Evolutionary conservation across 2,888 invertebrate species (phyloP).

Genomic region (Dimorphilus gyrociliatus): DNA sequence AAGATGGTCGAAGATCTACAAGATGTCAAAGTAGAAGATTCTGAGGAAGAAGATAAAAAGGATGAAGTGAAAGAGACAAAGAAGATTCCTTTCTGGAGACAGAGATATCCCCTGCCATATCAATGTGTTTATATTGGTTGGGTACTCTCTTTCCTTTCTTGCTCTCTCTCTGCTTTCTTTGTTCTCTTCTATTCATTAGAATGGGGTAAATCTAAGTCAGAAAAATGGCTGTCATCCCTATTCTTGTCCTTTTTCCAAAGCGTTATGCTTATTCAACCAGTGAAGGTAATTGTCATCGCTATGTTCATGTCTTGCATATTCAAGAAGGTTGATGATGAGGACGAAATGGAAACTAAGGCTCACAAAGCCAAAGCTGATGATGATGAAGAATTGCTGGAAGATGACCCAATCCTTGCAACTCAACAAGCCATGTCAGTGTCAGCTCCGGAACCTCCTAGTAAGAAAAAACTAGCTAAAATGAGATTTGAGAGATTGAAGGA

Average conservation of each 20-base stretch:
- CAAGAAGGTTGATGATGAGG: slow-evolving; percentile 8
- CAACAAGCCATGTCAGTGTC: neutral
- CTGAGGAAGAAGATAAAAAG: too few species aligned
- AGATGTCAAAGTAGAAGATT: neutral
- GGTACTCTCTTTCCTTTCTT: slow-evolving; percentile 11
- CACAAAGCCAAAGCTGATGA: neutral
- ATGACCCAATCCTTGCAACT: neutral
- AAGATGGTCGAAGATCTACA: neutral
- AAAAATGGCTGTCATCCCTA: slow-evolving; percentile 35
- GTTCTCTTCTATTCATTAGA: slow-evolving; percentile 36
- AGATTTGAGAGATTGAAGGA: too few species aligned
- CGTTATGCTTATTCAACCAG: slow-evolving; percentile 19
- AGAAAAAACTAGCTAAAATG: too few species aligned
- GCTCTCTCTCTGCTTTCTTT: slow-evolving; percentile 30
- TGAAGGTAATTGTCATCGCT: slow-evolving; percentile 16
- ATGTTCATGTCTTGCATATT: slow-evolving; percentile 9
- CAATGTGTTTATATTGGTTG: slow-evolving; percentile 8
- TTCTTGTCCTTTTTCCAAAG: slow-evolving; percentile 19
- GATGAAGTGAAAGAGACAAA: too few species aligned
- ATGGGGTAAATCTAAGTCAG: slow-evolving; percentile 37
- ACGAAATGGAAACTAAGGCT: slow-evolving; percentile 4
- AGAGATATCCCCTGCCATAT: too few species aligned
- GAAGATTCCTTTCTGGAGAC: too few species aligned
- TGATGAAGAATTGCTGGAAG: neutral
- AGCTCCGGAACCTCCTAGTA: too few species aligned